These are phyloP conservation scores for Sterrhoptilus dennistouni DNA, from an alignment of 2,113 vertebrate species.

Conservation along the genomic window DNA sequence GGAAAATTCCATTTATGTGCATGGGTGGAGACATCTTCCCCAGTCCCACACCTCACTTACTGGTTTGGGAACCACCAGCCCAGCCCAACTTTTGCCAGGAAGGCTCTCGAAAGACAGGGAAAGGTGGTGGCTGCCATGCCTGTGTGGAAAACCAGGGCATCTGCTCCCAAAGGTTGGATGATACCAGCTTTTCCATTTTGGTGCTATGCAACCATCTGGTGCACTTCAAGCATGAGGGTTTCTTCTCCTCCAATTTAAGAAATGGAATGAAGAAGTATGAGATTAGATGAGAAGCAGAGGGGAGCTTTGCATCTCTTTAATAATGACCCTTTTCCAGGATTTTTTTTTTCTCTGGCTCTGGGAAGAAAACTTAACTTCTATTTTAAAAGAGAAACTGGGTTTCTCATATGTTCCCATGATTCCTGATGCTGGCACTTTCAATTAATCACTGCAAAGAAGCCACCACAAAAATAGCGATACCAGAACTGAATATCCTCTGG, in stretches of 20 bases:
- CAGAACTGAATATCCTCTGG: conserved; percentile 16
- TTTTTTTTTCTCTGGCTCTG: accelerated
- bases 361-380: conserved; percentile 25
- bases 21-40: not conserved
- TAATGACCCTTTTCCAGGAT: conserved; percentile 19
- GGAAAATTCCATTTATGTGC: not conserved
- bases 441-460: conserved; percentile 40
- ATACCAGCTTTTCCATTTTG: not conserved
- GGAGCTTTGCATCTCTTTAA: not conserved
- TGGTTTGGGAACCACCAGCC: not conserved
- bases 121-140: not conserved
- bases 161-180: conserved; percentile 19
- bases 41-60: not conserved
- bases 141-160: not conserved
- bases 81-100: too few species aligned
- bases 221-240: not conserved
- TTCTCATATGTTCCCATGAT: conserved; percentile 27
- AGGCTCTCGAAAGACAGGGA: accelerated
- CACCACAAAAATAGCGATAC: not conserved
- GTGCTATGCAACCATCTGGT: conserved; percentile 13
- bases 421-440: conserved; percentile 34
- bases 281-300: not conserved
- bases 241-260: conserved; percentile 23
- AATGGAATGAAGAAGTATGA: not conserved
- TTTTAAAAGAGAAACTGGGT: conserved; percentile 25